phyloP scores from a whole-genome alignment of 2,113 vertebrate species.

The Loxodonta africana region DNA sequence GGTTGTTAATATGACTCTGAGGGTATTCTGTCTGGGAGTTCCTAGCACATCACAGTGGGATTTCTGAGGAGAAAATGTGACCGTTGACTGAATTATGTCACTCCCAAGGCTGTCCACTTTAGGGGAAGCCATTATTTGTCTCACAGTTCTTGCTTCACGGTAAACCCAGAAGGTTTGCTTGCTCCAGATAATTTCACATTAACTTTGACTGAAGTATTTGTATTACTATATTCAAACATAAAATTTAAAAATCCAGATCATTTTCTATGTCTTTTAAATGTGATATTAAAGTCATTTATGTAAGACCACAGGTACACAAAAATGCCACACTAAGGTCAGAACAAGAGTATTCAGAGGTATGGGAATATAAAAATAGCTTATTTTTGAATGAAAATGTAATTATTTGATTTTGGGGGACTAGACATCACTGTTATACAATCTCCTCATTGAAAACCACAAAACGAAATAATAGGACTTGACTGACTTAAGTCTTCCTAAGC shows the following conservation, averaged over 20 bases:
- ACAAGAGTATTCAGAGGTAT: background rate
- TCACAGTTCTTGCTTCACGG: slow-evolving; percentile 3
- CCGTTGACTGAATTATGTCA: slow-evolving; percentile 57
- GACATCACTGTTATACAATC: background rate
- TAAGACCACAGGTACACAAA: background rate
- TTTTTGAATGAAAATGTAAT: background rate
- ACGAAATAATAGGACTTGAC: background rate
- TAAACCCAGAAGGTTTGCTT: background rate
- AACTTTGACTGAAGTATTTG: slow-evolving; percentile 17
- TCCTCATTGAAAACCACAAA: background rate
- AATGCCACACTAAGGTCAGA: background rate
- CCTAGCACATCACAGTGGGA: slow-evolving; percentile 9
- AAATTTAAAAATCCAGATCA: background rate
- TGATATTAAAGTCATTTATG: background rate
- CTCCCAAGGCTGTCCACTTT: background rate
- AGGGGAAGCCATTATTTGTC: slow-evolving; percentile 1
- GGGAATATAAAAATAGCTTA: background rate
- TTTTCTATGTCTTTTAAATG: background rate
- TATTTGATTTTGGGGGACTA: slow-evolving; percentile 11
- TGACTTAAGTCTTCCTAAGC: background rate
- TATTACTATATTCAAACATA: background rate
- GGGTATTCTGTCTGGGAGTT: slow-evolving; percentile 48
- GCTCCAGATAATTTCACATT: slow-evolving; percentile 19
- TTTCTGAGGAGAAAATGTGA: slow-evolving; percentile 48
- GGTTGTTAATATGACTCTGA: slow-evolving; percentile 48